Percentiles rank a stretch among this genome's conserved stretches.
Evolutionary conservation across 2,797 vertebrate genomes (phyloP).

Genomic region (Enteromius paludinosus): DNA sequence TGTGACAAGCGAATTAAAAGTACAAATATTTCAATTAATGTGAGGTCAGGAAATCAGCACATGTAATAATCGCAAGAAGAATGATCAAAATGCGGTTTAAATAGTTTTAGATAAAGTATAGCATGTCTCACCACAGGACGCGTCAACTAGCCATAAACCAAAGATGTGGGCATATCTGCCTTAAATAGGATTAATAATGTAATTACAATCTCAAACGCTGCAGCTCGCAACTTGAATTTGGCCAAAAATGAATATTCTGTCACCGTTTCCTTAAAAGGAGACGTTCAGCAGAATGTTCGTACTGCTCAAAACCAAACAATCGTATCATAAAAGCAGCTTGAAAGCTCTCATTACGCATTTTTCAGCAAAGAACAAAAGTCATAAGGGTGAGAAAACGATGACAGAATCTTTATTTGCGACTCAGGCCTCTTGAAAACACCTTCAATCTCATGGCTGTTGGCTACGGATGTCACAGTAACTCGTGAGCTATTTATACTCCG

Average conservation of each 20-base stretch:
- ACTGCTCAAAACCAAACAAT: not conserved
- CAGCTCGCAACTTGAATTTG: not conserved
- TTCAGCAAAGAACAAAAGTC: not conserved
- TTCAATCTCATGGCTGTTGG: constrained; percentile 13
- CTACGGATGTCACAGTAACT: constrained; percentile 55
- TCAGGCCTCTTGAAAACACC: not conserved
- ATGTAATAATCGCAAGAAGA: not conserved
- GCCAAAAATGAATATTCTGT: not conserved
- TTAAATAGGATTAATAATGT: constrained; percentile 1
- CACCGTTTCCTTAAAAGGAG: not conserved
- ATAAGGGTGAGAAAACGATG: not conserved
- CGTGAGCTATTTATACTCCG: constrained; percentile 9
- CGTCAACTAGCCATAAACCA: not conserved
- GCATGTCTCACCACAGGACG: not conserved
- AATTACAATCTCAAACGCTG: not conserved
- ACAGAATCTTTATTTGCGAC: not conserved
- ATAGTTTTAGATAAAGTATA: not conserved
- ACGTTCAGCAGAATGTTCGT: not conserved
- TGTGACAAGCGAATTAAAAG: constrained; percentile 7
- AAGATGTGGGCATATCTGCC: constrained; percentile 8
- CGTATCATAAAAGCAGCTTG: not conserved
- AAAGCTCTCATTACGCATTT: not conserved
- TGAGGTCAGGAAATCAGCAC: not conserved
- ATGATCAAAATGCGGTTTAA: constrained; percentile 3
- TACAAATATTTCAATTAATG: constrained; percentile 7